Conservation (phyloP, 1,140 invertebrate species). For the Drosophila seguyi region DNA sequence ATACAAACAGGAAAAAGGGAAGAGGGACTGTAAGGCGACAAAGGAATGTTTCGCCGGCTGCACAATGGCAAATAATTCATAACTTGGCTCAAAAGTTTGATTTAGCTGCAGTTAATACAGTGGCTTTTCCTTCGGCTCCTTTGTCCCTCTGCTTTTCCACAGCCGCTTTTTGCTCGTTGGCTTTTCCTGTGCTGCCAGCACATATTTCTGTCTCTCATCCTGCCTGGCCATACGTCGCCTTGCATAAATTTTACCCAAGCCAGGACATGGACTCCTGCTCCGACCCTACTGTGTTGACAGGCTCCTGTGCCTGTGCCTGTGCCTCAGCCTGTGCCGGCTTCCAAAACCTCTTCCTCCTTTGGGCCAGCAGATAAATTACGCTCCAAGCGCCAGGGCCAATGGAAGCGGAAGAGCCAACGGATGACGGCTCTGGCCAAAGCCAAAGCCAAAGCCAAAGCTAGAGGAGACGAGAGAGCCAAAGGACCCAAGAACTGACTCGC, state of each 20-base stretch:
- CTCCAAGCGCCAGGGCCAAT: conserved; percentile 56
- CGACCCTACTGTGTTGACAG: conserved; percentile 52
- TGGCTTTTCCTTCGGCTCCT: conserved; percentile 19
- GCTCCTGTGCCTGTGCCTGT: conserved; percentile 5
- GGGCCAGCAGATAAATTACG: conserved; percentile 74
- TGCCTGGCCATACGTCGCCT: conserved; percentile 67
- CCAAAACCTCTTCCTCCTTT: conserved; percentile 21
- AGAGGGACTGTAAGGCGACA: conserved; percentile 38
- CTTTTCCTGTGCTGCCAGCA: conserved; percentile 23
- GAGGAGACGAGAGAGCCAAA: conserved; percentile 32
- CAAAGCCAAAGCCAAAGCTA: conserved; percentile 35
- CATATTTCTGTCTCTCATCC: conserved; percentile 41
- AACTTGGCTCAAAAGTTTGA: conserved; percentile 80
- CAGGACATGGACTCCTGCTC: background rate
- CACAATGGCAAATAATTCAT: conserved; percentile 82
- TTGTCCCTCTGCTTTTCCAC: conserved; percentile 1
- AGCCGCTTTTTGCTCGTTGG: conserved; percentile 2
- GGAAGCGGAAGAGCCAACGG: conserved; percentile 74
- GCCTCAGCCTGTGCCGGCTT: background rate
- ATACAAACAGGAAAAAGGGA: conserved; percentile 2
- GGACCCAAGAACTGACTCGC: conserved; percentile 21
- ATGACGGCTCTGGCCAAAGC: conserved; percentile 50
- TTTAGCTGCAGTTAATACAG: conserved; percentile 82
- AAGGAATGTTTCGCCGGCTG: conserved; percentile 76
- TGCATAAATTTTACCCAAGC: conserved; percentile 67